Evolutionary conservation across 1,140 invertebrate species (phyloP).

Genomic region (Hirudo medicinalis): DNA sequence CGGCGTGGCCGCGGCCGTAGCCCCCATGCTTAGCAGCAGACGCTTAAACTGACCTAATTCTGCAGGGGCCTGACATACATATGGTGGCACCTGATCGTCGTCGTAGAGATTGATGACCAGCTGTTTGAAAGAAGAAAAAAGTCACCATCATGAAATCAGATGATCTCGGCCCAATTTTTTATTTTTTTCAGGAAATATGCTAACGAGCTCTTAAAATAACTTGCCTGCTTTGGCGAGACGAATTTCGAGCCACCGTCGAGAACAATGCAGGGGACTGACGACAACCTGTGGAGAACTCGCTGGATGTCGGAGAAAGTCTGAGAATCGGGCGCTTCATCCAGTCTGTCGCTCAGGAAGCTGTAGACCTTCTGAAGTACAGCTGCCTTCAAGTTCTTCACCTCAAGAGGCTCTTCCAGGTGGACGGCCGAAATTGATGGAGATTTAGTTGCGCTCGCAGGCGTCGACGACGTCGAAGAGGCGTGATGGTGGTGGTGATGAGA

Average conservation of each 20-base stretch:
- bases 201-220: not conserved
- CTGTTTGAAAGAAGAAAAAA: not conserved
- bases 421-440: not conserved
- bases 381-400: slow-evolving; percentile 18
- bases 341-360: slow-evolving; percentile 15
- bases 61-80: slow-evolving; percentile 25
- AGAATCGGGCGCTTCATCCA: slow-evolving; percentile 3
- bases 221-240: slow-evolving; percentile 22
- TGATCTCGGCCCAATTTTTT: no score
- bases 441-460: not conserved
- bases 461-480: not conserved
- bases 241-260: slow-evolving; percentile 22
- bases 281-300: not conserved
- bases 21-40: slow-evolving; percentile 28
- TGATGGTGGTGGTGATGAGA: slow-evolving; percentile 5
- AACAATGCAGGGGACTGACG: slow-evolving; percentile 14
- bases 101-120: slow-evolving; percentile 26
- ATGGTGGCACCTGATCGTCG: slow-evolving; percentile 26
- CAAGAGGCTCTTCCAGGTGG: slow-evolving; percentile 1
- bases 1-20: slow-evolving; percentile 20
- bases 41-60: slow-evolving; percentile 26
- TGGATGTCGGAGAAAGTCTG: not conserved
- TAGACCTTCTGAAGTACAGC: slow-evolving; percentile 21
- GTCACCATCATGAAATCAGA: not conserved
- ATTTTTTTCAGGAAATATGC: not conserved